Conservation (phyloP, 2,888 invertebrate genomes). For the Molanna angustata region DNA sequence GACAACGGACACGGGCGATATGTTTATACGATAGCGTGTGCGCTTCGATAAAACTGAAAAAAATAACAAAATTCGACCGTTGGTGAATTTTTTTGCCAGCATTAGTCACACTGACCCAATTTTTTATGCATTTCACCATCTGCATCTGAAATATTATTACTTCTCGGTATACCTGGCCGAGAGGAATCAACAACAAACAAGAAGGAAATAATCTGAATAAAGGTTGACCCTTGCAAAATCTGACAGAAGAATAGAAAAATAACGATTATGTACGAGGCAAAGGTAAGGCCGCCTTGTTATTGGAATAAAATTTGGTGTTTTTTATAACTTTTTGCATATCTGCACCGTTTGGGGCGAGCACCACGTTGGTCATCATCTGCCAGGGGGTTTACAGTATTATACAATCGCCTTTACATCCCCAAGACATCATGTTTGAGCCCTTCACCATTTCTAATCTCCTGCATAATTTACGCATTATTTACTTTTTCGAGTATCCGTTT, state of each 20-base stretch:
- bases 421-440: too few species aligned
- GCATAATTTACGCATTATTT: too few species aligned
- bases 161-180: too few species aligned
- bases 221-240: constrained; percentile 28
- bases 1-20: constrained; percentile 23
- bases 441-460: too few species aligned
- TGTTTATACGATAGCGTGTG: too few species aligned
- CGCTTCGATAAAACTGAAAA: constrained; percentile 14
- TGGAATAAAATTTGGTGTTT: constrained; percentile 16
- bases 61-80: constrained; percentile 27
- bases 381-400: too few species aligned
- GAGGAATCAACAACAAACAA: too few species aligned
- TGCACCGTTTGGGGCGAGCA: constrained; percentile 14
- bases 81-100: constrained; percentile 21
- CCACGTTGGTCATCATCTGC: constrained; percentile 21
- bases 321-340: too few species aligned
- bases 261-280: constrained; percentile 23
- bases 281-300: constrained; percentile 26
- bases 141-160: constrained; percentile 10
- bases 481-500: too few species aligned
- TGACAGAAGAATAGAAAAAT: constrained; percentile 23
- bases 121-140: constrained; percentile 21
- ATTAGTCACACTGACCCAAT: constrained; percentile 33
- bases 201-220: constrained; percentile 23
- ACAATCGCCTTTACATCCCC: too few species aligned